Evolutionary conservation across 2,113 vertebrate genomes (phyloP).

Genomic region (Scatophagus argus): DNA sequence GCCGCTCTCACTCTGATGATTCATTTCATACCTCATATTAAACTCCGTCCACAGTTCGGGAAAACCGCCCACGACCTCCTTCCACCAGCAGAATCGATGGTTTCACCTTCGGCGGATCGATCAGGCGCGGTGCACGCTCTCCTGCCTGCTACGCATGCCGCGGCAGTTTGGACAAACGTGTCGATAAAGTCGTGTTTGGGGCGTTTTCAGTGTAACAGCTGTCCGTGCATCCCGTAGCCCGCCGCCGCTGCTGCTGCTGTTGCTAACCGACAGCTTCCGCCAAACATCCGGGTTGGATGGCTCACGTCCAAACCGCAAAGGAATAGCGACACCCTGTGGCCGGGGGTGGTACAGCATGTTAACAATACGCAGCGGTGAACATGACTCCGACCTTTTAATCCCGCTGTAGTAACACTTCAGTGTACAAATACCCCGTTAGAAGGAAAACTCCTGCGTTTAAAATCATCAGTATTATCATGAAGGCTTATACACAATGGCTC

Average conservation of each 20-base stretch:
- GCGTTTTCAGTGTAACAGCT: constrained; percentile 39
- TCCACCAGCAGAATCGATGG: neutral
- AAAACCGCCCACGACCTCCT: neutral
- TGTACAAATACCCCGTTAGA: too few species aligned
- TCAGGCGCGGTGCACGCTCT: neutral
- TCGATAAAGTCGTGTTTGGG: neutral
- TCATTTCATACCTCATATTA: neutral
- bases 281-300: constrained; percentile 31
- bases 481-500: too few species aligned
- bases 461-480: too few species aligned
- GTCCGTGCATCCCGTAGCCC: neutral
- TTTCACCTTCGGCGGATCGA: neutral
- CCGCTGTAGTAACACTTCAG: too few species aligned
- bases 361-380: too few species aligned
- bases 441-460: too few species aligned
- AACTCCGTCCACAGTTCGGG: neutral
- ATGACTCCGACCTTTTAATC: too few species aligned
- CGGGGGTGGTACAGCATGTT: constrained; percentile 18
- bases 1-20: neutral
- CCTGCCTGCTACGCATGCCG: neutral
- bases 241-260: constrained; percentile 4
- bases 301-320: fast-evolving
- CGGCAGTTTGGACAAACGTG: neutral
- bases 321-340: neutral
- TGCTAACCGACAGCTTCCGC: constrained; percentile 44